Percentiles rank a stretch among this genome's conserved stretches.
Evolutionary conservation across 2,113 vertebrate species (phyloP).

Genomic region (Sigmodon hispidus): DNA sequence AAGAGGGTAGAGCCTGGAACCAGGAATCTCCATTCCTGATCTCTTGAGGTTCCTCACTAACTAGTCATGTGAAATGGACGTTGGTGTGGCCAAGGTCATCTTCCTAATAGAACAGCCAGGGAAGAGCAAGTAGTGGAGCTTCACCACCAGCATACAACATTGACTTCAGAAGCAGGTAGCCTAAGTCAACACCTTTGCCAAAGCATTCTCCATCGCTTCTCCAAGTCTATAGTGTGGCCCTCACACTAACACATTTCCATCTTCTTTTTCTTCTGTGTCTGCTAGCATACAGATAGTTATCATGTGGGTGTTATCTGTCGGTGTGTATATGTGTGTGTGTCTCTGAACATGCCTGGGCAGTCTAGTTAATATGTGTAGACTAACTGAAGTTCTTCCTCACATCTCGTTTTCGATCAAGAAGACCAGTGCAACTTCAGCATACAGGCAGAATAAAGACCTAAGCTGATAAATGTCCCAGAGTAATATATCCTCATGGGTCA

Average conservation of each 20-base stretch:
- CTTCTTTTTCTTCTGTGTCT: background rate
- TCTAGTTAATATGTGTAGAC: background rate
- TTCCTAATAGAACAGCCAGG: background rate
- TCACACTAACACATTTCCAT: background rate
- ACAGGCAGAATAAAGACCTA: background rate
- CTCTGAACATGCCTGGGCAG: background rate
- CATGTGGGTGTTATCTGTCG: background rate
- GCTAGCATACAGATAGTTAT: background rate
- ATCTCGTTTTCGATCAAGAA: background rate
- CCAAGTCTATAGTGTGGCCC: accelerated
- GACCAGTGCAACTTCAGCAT: background rate
- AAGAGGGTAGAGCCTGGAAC: background rate
- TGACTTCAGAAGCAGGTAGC: background rate
- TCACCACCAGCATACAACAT: background rate
- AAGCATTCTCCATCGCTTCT: background rate
- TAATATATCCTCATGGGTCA: background rate
- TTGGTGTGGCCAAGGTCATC: background rate
- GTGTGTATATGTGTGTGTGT: background rate
- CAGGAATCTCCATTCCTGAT: background rate
- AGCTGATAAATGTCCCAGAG: background rate
- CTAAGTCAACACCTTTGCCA: background rate
- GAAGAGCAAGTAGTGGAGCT: background rate
- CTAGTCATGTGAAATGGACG: background rate
- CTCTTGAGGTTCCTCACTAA: background rate
- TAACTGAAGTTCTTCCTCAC: background rate